Base-by-base conservation (phyloP, 1,140 invertebrate species). In the Homarus americanus region DNA sequence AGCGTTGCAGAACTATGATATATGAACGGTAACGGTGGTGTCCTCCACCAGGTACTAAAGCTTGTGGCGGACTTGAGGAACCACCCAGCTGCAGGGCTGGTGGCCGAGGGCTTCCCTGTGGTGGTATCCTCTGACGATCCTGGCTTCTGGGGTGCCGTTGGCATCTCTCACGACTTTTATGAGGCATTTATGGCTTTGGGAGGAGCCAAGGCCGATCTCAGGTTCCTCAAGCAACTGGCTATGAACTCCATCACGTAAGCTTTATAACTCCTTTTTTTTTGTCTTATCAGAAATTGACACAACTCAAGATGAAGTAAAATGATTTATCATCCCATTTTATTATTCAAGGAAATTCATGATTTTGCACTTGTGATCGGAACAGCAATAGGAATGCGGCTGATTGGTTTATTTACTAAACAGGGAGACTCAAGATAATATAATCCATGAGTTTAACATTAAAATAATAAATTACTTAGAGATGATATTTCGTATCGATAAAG, bases 141-240 rank as follows among this genome's bases (percentile, higher is more conserved):
- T 0, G 96, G 96, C 0, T 95, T 96, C 17, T 98, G 97, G 97
- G 96, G 96, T 9, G 96, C 96, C 0, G 94, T 95, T 44, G 97
- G 96, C 0, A 93, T 98, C 2, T 96, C 96, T 28, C 96, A 97
- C 92, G 97, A 98, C 93, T 97, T 97, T 91, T 98, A 98, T 93
- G 96, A 97, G 79, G 96, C 96, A 0, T 98, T 98, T 92, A 95
- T 98, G 94, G 97, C 96, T 0, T 95, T 98, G 15, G 96, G 97
- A 75, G 96, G 96, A 10, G 94, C 95, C 24, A 94, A 96, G 20
- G 95, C 96, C 1, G 97, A 97, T 91, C 93, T 98, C 41, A 95
- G 96, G 73, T 94, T 97, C 44, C 94, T 98, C 4, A 98, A 98
- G 93, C 95, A 97, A 93, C 94, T 98, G 10, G 97, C 97, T 0